Percentiles rank a stretch among this genome's conserved stretches.
These are phyloP conservation scores for Drosophila diplacantha DNA, from an alignment of 2,888 invertebrate species.

Conservation along the genomic window DNA sequence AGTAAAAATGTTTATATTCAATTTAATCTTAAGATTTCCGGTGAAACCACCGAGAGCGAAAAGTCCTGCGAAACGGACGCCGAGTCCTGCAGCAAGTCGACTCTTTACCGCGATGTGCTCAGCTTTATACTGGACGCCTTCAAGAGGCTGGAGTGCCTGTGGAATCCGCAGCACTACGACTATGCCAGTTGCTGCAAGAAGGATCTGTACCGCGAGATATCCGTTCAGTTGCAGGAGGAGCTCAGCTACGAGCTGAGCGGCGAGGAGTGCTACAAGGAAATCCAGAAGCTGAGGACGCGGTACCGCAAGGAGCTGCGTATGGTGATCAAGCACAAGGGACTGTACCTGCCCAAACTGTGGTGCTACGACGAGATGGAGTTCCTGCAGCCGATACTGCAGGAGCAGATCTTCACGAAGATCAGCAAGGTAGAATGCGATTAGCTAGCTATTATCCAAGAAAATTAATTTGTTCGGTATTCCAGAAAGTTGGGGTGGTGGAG, in stretches of 20 bases:
- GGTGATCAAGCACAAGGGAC: conserved; percentile 68
- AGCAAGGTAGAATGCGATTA: conserved; percentile 53
- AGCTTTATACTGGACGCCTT: conserved; percentile 63
- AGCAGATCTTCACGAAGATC: conserved; percentile 64
- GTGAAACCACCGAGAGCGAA: conserved; percentile 55
- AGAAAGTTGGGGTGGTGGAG: conserved; percentile 66
- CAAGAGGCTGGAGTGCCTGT: conserved; percentile 58
- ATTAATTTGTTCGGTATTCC: not conserved
- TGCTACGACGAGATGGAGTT: conserved; percentile 74
- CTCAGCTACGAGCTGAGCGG: conserved; percentile 58
- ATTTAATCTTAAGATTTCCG: conserved; percentile 6
- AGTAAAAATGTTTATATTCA: not conserved
- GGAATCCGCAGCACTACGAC: conserved; percentile 68
- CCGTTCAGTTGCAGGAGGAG: conserved; percentile 54
- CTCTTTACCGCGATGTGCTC: conserved; percentile 62
- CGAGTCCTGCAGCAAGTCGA: conserved; percentile 55
- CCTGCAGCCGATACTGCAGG: conserved; percentile 63
- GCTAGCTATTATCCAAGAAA: not conserved
- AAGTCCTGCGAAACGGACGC: conserved; percentile 59
- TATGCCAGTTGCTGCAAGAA: conserved; percentile 58
- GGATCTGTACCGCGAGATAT: conserved; percentile 57
- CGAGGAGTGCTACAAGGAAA: conserved; percentile 64
- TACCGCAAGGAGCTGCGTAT: conserved; percentile 70
- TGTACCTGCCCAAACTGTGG: conserved; percentile 72
- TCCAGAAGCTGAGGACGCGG: conserved; percentile 69